Base-by-base conservation (phyloP, 2,888 invertebrate species). In the Meta bourneti region DNA sequence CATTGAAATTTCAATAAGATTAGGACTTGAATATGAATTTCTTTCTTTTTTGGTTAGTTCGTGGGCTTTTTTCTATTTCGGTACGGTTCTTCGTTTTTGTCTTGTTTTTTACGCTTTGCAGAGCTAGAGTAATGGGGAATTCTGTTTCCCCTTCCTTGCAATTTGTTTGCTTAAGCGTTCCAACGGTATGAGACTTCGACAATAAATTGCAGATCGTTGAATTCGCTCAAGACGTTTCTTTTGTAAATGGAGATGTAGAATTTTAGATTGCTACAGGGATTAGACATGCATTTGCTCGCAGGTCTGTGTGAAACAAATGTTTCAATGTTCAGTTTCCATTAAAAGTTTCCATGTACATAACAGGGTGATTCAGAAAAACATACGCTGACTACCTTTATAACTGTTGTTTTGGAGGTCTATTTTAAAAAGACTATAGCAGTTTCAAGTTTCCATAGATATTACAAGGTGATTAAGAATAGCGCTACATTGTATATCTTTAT, bases 1-100 rank as follows among this genome's bases (percentile, higher is more conserved):
- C 75, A 34, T 75, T 48, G 48, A 48, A 75, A 75, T 75, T 75
- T 48, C 75, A 75, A 75, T 75, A 48, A 75, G 48, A 75, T 75
- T 75, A 75, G 7, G 48, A 61, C 61, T 61, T 16, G 16, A 61
- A 61, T 61, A 61, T 61, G 61, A 61, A 61, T 61, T 61, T 16
- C 16, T 61, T 61, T 16, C 61, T 61, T 61, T 61, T 5, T 11
- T 16, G 61, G 61, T 61, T 61, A 34, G 34, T 61, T 61, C 61
- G 16, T 16, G 61, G 61, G 61, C 0, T 34, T 34, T 34, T 34
- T 34, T 34, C 34, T 34, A 4, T 4, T 34, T 34, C 34, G 34
- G 34, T 34, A 34, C 34, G 4, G 34, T 34, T 34, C 34, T 34
- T 34, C 61, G 16, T 16, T 61, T 9, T 61, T 16, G 16, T 61